A percentile compares a stretch with the other conserved stretches of the same genome.
phyloP scores from a whole-genome alignment of 2,797 vertebrate species.

The Crypturellus tataupa region DNA sequence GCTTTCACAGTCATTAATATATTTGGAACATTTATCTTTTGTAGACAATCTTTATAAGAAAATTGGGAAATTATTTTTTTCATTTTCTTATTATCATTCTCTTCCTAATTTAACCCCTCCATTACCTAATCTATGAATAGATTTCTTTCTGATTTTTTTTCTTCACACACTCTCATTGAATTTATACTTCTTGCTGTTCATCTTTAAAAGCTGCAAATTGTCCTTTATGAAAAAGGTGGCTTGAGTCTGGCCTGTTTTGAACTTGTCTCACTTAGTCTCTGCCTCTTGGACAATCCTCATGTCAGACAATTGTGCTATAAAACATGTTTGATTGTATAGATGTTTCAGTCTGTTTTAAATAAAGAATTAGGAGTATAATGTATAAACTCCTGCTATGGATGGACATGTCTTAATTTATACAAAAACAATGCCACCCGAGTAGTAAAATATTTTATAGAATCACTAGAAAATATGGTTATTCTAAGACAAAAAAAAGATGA shows the following conservation, averaged over 20 bases:
- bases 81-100: background rate
- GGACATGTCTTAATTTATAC: no score
- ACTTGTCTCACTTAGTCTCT: background rate
- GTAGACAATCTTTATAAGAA: background rate
- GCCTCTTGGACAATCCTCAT: background rate
- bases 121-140: background rate
- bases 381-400: no score
- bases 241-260: background rate
- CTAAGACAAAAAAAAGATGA: no score
- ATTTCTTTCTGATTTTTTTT: background rate
- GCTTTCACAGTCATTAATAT: background rate
- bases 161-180: background rate
- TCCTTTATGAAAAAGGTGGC: background rate
- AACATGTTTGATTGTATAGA: no score
- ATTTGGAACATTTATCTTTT: background rate
- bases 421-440: no score
- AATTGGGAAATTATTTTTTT: conserved; percentile 3
- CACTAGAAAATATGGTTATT: no score
- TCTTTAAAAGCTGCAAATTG: background rate
- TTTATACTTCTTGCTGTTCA: background rate
- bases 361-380: background rate
- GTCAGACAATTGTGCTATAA: background rate
- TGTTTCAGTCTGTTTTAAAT: no score
- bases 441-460: no score
- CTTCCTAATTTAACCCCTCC: background rate